Evolutionary conservation across 2,113 vertebrate genomes (phyloP).

Genomic region (Rhinogobius similis): DNA sequence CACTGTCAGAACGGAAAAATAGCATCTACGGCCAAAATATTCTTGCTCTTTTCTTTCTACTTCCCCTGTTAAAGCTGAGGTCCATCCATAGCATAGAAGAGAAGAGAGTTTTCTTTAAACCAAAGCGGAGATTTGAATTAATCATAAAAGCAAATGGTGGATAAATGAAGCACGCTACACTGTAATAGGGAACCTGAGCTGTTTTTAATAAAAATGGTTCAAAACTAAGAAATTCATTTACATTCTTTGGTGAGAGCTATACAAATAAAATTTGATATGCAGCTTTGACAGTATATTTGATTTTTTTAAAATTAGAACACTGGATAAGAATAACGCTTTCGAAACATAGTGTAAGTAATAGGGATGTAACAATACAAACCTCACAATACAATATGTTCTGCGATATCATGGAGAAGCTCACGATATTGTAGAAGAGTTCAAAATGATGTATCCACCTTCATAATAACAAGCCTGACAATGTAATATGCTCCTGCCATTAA

Average conservation of each 20-base stretch:
- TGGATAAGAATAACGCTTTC: no score
- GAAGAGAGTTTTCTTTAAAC: slow-evolving; percentile 6
- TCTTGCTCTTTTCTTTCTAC: slow-evolving; percentile 31
- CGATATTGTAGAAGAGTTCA: no score
- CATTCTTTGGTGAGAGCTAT: background rate
- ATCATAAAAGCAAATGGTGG: background rate
- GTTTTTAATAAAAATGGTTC: background rate
- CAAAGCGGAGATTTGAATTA: slow-evolving; percentile 6
- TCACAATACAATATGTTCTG: no score
- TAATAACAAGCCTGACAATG: no score
- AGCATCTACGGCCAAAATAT: slow-evolving; percentile 46
- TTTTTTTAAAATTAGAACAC: no score
- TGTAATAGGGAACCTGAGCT: background rate
- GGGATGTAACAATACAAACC: no score
- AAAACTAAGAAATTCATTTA: background rate
- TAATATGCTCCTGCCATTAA: no score
- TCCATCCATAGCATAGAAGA: slow-evolving; percentile 19
- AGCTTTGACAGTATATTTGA: no score
- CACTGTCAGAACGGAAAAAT: slow-evolving; percentile 67
- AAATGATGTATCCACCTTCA: no score
- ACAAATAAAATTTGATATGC: background rate
- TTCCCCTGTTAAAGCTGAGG: slow-evolving; percentile 29
- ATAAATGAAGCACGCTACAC: background rate
- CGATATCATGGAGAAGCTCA: no score
- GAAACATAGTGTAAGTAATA: no score